These are phyloP conservation scores for Camptogramma bilineatum DNA, from an alignment of 2,888 invertebrate genomes.

Conservation along the genomic window DNA sequence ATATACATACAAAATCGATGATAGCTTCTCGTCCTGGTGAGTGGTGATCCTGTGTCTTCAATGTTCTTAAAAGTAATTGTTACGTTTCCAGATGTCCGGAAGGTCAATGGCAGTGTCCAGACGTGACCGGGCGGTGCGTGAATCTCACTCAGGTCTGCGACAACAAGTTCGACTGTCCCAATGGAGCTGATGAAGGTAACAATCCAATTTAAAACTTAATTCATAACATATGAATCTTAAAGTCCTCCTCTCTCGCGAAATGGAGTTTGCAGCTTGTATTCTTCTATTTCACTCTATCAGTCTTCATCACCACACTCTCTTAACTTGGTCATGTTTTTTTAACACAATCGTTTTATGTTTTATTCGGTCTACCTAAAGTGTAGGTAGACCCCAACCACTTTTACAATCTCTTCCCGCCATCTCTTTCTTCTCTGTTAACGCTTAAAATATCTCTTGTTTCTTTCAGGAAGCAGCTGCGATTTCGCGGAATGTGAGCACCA, in stretches of 20 bases:
- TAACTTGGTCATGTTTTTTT: background rate
- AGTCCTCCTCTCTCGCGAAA: too few relatives aligned
- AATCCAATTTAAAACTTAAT: background rate
- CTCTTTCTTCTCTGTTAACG: background rate
- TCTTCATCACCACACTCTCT: too few relatives aligned
- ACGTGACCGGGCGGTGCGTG: constrained; percentile 91
- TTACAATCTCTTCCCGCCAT: background rate
- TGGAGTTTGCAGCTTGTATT: too few relatives aligned
- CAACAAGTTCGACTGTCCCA: constrained; percentile 94
- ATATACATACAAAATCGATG: too few relatives aligned
- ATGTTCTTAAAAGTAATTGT: background rate
- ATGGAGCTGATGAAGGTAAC: constrained; percentile 95
- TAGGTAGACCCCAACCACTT: too few relatives aligned
- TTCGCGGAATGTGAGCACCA: constrained; percentile 92
- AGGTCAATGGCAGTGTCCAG: constrained; percentile 95
- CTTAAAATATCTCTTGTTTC: background rate
- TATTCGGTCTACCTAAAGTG: too few relatives aligned
- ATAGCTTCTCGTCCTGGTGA: too few relatives aligned
- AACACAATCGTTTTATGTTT: too few relatives aligned
- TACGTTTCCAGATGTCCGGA: constrained; percentile 86
- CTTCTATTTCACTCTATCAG: too few relatives aligned
- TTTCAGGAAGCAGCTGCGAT: constrained; percentile 89
- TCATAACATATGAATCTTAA: background rate
- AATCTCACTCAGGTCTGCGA: constrained; percentile 96
- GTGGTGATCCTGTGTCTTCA: background rate